Base-by-base conservation (phyloP, 2,888 invertebrate species). In the Drosophila paranaensis region DNA sequence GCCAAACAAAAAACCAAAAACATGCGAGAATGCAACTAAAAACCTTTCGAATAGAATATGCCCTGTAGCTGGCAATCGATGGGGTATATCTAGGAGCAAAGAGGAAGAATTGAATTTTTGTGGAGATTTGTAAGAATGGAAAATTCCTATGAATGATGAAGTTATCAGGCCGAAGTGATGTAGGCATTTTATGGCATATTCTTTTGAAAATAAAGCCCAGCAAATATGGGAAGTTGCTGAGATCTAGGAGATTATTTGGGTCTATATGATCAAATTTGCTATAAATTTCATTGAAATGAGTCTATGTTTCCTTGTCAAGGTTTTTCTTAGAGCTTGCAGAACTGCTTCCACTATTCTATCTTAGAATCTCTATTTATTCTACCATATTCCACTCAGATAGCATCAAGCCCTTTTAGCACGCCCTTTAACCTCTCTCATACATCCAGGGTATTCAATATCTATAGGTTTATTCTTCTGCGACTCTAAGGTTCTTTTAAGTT, bases 1-100 rank as follows among this genome's bases (percentile, higher is more conserved):
- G 66, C 65, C 45, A 71, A 77, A 65, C 53, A 80, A 63, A 62
- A 66, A 72, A 76, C 63, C n/a, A 16, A 40, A 54, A 72, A 62
- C n/a, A 56, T 40, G 37, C 43, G 42, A 40, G 9, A 37, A 58
- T 55, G 30, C 35, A 35, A 43, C n/a, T n/a, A 6, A 16, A 30
- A 40, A 16, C 25, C 54, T 20, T 37, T n/a, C 45, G 68, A 43
- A 50, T 39, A 37, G n/a, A 5, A 39, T 53, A 61, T 72, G 40
- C 56, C 51, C 69, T 55, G 37, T 42, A 50, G 25, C 2, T 13
- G 14, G 10, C 9, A 0, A 33, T 6, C 9, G 4, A 30, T 16
- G 11, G 27, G 39, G 39, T 25, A 25, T n/a, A 14, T 9, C 9
- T 25, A 25, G 3, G 14, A 9, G 3, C 0, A 6, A 11, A 30